Conservation (phyloP, 2,888 invertebrate genomes). For the Hirtodrosophila confusa region DNA sequence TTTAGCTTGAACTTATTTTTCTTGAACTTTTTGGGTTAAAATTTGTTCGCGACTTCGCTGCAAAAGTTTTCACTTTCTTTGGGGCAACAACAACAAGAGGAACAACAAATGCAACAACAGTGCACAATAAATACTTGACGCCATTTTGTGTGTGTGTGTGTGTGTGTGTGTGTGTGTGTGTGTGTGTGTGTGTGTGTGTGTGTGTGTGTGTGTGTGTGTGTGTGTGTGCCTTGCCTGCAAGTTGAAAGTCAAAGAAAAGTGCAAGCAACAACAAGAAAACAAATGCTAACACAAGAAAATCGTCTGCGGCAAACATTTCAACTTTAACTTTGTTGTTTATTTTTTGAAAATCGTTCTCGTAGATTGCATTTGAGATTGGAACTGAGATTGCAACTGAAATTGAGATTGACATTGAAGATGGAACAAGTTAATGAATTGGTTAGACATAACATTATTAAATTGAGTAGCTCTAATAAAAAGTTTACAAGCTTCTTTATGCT, state of each 20-base stretch:
- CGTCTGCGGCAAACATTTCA: constrained; percentile 62
- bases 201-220: constrained; percentile 23
- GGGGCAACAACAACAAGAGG: constrained; percentile 23
- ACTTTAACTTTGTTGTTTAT: constrained; percentile 44
- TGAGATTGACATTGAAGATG: constrained; percentile 4
- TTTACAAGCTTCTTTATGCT: too few species aligned
- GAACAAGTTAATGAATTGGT: too few species aligned
- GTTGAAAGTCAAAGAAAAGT: constrained; percentile 71
- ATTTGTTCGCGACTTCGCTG: constrained; percentile 67
- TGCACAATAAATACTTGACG: constrained; percentile 74
- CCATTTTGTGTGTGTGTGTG: constrained; percentile 52
- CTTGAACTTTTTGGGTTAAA: constrained; percentile 57
- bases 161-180: constrained; percentile 24
- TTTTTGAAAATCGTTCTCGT: constrained; percentile 4
- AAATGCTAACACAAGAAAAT: constrained; percentile 43
- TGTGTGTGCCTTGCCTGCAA: constrained; percentile 47
- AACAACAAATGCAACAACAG: constrained; percentile 36
- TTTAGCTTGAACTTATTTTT: constrained; percentile 48
- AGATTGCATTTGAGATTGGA: constrained; percentile 5
- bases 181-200: constrained; percentile 40
- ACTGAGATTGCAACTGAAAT: constrained; percentile 18
- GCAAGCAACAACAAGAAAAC: constrained; percentile 53
- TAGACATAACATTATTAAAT: too few species aligned
- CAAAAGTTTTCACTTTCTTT: constrained; percentile 75
- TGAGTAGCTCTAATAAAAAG: too few species aligned